phyloP scores from a whole-genome alignment of 2,113 vertebrate genomes.

The Piaya cayana region DNA sequence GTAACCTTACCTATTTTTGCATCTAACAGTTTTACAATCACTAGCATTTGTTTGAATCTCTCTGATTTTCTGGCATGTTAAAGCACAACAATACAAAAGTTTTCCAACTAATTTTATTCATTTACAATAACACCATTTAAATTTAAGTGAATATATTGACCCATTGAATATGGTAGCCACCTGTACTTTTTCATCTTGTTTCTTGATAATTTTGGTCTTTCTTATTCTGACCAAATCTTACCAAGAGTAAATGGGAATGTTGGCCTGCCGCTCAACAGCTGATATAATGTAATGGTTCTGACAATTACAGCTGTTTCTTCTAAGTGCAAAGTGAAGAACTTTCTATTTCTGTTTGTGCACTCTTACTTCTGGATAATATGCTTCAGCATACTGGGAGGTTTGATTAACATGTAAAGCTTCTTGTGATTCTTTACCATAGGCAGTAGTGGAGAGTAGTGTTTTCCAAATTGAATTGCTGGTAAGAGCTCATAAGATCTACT shows the following conservation, averaged over 20 bases:
- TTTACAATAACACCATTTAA: background rate
- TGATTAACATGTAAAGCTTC: background rate
- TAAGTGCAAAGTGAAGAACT: background rate
- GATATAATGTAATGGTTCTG: background rate
- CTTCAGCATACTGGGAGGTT: background rate
- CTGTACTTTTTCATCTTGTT: background rate
- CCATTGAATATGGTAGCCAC: background rate
- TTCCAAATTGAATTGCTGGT: background rate
- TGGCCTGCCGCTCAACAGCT: background rate
- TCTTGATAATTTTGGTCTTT: background rate
- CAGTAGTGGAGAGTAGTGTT: background rate
- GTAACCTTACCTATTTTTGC: background rate
- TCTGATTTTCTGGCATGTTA: rapidly evolving
- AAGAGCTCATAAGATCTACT: background rate
- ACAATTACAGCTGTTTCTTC: background rate
- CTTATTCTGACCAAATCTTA: background rate
- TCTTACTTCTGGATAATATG: background rate
- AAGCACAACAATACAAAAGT: background rate
- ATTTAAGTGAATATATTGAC: background rate
- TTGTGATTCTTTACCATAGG: background rate
- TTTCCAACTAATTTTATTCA: background rate
- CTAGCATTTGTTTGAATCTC: background rate
- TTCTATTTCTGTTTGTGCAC: background rate
- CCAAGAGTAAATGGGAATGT: background rate
- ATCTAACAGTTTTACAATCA: background rate